Base-by-base conservation (phyloP, 2,113 vertebrate species). In the Tiliqua scincoides region DNA sequence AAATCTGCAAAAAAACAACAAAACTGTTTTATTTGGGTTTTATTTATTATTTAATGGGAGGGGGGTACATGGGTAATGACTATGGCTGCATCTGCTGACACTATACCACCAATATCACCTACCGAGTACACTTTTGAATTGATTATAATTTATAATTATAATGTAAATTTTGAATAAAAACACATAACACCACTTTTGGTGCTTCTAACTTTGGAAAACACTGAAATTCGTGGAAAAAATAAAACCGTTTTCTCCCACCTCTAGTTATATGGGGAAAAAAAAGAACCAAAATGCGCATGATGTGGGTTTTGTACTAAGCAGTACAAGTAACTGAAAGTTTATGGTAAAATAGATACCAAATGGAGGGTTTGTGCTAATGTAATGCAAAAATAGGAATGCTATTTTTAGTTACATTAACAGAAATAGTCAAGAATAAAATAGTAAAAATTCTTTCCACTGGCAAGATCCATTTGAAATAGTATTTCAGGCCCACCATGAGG, bases 241-340 rank as follows among this genome's bases (percentile, higher is more conserved):
- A n/a, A n/a, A n/a, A n/a, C n/a, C n/a, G n/a, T n/a, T n/a, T n/a
- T n/a, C n/a, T n/a, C n/a, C n/a, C n/a, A n/a, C n/a, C n/a, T n/a
- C n/a, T n/a, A 8, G 54, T 57, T 15, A 57, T 57, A 88, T 71
- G 7, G 30, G 17, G 3, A 32, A 89, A 92, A 87, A 78, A 83
- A 74, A 75, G 6, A 35, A 15, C 25, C 25, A 20, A 15, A 52
- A 54, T 32, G 4, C 2, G 20, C 1, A 80, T 43, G 27, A 43
- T 43, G 7, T 65, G 87, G n/a, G n/a, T n/a, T n/a, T n/a, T n/a
- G 75, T 82, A 27, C 78, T 52, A 52, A 23, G 25, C 11, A 43
- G 1, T 52, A 74, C 48, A 23, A 74, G 7, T 48, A 52, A 25
- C 25, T 43, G 23, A 73, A 72, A 20, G 17, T 23, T 40, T 72